Evolutionary conservation across 2,113 vertebrate genomes (phyloP).

Genomic region (Mystacornis crossleyi): DNA sequence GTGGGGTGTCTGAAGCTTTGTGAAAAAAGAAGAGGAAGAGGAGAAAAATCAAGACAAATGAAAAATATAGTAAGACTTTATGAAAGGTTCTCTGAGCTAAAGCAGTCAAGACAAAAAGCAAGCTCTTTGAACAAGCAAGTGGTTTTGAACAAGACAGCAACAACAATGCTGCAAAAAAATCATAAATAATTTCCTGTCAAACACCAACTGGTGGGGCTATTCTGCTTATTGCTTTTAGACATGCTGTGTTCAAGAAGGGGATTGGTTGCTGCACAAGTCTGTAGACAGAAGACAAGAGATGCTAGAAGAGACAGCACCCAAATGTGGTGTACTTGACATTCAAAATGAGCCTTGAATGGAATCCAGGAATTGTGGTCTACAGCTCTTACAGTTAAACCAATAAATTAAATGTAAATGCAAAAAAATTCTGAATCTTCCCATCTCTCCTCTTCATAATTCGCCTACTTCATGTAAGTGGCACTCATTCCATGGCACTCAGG

Average conservation of each 20-base stretch:
- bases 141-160: not conserved
- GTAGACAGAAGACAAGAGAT: not conserved
- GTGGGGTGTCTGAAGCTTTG: not conserved
- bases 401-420: not conserved
- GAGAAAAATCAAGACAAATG: not conserved
- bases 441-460: not conserved
- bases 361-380: not conserved
- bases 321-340: not conserved
- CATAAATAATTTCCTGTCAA: not conserved
- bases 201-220: not conserved
- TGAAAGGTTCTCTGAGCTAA: not conserved
- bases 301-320: not conserved
- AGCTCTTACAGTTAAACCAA: not conserved
- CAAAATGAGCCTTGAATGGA: not conserved
- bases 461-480: not conserved
- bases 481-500: not conserved
- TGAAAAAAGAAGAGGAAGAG: not conserved
- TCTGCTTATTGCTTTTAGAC: not conserved
- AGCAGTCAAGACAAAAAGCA: not conserved
- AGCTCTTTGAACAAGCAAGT: not conserved
- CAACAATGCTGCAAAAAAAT: not conserved
- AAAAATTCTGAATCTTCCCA: not conserved
- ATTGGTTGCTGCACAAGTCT: not conserved
- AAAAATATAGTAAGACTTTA: not conserved
- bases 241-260: not conserved